A percentile compares a stretch with the other conserved stretches of the same genome.
These are phyloP conservation scores for Aplocera efformata DNA, from an alignment of 2,888 invertebrate genomes.

Conservation along the genomic window DNA sequence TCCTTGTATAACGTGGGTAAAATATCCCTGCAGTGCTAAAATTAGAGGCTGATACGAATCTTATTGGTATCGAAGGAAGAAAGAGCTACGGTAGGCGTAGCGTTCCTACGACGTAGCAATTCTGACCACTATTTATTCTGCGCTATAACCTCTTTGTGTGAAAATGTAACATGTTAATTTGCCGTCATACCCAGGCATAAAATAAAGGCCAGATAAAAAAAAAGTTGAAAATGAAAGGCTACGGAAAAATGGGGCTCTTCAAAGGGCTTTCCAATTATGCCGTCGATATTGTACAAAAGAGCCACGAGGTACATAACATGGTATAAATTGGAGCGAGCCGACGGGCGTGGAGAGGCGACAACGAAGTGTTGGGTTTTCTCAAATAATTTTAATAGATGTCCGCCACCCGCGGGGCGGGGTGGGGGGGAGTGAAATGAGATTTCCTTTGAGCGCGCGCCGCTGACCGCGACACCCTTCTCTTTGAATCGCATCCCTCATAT, in stretches of 20 bases:
- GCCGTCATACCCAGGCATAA: neutral
- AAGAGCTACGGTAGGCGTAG: too few species aligned
- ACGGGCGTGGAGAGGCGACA: conserved; percentile 18
- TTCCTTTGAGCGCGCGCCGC: conserved; percentile 70
- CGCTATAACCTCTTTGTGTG: neutral
- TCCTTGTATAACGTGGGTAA: too few species aligned
- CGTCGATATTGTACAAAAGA: conserved; percentile 46
- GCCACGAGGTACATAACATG: conserved; percentile 48
- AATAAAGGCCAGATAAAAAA: conserved; percentile 3
- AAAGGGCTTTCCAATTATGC: conserved; percentile 45
- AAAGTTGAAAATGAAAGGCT: conserved; percentile 25
- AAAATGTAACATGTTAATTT: neutral
- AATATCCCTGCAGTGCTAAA: too few species aligned
- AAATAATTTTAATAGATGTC: conserved; percentile 77
- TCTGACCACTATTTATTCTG: too few species aligned
- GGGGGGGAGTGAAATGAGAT: conserved; percentile 68
- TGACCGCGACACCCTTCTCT: conserved; percentile 61
- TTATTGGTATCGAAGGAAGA: too few species aligned
- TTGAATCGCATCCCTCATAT: conserved; percentile 55
- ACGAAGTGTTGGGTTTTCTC: conserved; percentile 59
- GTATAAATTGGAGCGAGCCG: conserved; percentile 43
- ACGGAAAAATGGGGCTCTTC: conserved; percentile 33
- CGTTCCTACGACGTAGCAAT: too few species aligned
- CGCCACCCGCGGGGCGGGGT: conserved; percentile 31
- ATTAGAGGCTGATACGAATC: too few species aligned